Evolutionary conservation across 1,140 invertebrate genomes (phyloP), one percentile per base, ranked within the genome.

Genomic region (Hypsibius dujardini): DNA sequence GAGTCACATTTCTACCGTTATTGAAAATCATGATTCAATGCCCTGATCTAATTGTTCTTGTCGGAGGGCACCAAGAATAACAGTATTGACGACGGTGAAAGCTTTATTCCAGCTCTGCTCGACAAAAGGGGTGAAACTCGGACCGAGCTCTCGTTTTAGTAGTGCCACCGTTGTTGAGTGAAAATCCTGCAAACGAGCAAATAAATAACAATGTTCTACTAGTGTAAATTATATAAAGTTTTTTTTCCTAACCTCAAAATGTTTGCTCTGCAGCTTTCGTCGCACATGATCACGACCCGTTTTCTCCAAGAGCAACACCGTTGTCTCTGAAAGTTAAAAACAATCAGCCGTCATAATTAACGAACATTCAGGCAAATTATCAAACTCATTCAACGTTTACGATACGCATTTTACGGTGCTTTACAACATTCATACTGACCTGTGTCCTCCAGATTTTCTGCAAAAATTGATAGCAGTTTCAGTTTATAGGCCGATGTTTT

Each of bases 211-310:
- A 7, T n/a, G n/a, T 56, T 56, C n/a, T 56, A 12, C 50, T 56
- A 12, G 7, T 56, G 50, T 56, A 12, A 56, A 56, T 56, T 56
- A 12, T n/a, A n/a, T n/a, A n/a, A 12, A 7, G n/a, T n/a, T 12
- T 56, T 56, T 56, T 56, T 56, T n/a, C 0, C 7, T 56, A 56
- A 56, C 50, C n/a, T 56, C 7, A 56, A 56, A 56, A 7, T 56
- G 50, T 56, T 56, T n/a, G 7, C 7, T n/a, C 7, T 56, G 50
- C 7, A 56, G 7, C 50, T 56, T 56, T 12, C 50, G 50, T 7
- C 50, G 50, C 50, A 56, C 50, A 56, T 56, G 50, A 56, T 56
- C 50, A n/a, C 50, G 50, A n/a, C 50, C 50, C 7, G 50, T 56
- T n/a, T 56, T 56, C 50, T 56, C 7, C 50, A 56, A n/a, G n/a